A percentile compares a stretch with the other conserved stretches of the same genome.
phyloP scores from a whole-genome alignment of 2,888 invertebrate species.

The Strigamia crassipes region DNA sequence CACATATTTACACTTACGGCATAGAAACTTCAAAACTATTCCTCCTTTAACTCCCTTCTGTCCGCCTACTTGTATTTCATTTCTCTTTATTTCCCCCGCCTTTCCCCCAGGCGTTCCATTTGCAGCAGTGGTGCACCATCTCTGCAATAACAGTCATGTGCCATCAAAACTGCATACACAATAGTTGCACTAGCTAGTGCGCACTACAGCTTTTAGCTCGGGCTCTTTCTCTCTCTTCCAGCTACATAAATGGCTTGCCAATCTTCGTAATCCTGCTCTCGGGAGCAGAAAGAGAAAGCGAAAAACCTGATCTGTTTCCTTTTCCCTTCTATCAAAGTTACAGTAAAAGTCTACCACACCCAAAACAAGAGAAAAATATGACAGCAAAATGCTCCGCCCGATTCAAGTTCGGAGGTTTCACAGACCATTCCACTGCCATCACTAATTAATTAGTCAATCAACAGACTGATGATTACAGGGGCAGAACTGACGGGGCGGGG shows the following conservation, averaged over 20 bases:
- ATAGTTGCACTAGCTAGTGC: slow-evolving; percentile 6
- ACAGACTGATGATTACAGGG: slow-evolving; percentile 22
- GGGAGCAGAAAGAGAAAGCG: slow-evolving; percentile 5
- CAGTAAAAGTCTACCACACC: neutral
- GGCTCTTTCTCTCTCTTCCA: neutral
- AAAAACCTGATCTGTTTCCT: slow-evolving; percentile 7
- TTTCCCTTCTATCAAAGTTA: neutral
- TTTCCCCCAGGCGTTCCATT: slow-evolving; percentile 29
- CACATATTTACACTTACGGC: neutral
- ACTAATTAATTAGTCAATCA: slow-evolving; percentile 33
- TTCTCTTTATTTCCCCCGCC: slow-evolving; percentile 27
- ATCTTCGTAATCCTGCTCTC: slow-evolving; percentile 28
- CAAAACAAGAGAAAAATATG: neutral
- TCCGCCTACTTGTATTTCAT: slow-evolving; percentile 24
- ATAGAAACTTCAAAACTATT: slow-evolving; percentile 17
- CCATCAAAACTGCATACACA: slow-evolving; percentile 34
- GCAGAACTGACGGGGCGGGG: slow-evolving; percentile 20
- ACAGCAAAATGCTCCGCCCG: neutral
- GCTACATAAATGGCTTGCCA: slow-evolving; percentile 18
- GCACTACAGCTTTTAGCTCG: slow-evolving; percentile 27
- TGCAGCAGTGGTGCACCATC: slow-evolving; percentile 30
- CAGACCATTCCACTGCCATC: neutral
- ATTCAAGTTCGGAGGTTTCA: neutral
- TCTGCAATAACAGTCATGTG: slow-evolving; percentile 34
- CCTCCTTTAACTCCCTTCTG: slow-evolving; percentile 25